A percentile compares a stretch with the other conserved stretches of the same genome.
Conservation (phyloP, 1,140 invertebrate species). For the Centruroides sculpturatus region DNA sequence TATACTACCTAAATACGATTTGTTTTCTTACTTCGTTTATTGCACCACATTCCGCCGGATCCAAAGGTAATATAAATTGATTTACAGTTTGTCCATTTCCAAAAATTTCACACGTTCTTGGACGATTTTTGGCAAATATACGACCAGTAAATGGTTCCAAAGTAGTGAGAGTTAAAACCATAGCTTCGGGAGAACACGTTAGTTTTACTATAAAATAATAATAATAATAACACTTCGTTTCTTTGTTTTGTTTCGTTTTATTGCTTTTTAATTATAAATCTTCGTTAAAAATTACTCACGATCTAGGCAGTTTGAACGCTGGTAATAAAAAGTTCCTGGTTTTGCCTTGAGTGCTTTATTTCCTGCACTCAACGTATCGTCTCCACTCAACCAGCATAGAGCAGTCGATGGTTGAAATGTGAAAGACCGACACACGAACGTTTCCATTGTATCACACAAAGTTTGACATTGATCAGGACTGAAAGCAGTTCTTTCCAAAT, state of each 20-base stretch:
- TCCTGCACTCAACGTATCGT: conserved; percentile 18
- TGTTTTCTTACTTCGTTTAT: conserved; percentile 9
- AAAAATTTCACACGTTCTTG: conserved; percentile 27
- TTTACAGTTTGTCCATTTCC: conserved; percentile 33
- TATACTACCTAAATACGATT: no score
- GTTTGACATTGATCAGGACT: conserved; percentile 17
- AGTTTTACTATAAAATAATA: conserved; percentile 26
- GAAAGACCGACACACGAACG: conserved; percentile 21
- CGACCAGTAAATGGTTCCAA: conserved; percentile 34
- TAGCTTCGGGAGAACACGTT: conserved; percentile 30
- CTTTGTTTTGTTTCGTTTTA: background rate
- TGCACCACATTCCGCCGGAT: conserved; percentile 14
- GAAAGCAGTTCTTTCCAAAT: conserved; percentile 14
- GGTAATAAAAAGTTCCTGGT: conserved; percentile 32
- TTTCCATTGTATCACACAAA: conserved; percentile 17
- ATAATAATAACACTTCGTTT: no score
- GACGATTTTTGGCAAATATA: conserved; percentile 17
- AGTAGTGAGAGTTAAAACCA: conserved; percentile 35
- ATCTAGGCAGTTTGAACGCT: conserved; percentile 38
- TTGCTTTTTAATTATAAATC: background rate
- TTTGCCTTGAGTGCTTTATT: conserved; percentile 23
- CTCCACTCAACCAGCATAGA: conserved; percentile 18
- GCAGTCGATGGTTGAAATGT: conserved; percentile 12
- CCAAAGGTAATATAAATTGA: conserved; percentile 28
- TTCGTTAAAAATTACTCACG: conserved; percentile 26